Base-by-base conservation (phyloP, 2,113 vertebrate genomes). In the Alosa alosa region DNA sequence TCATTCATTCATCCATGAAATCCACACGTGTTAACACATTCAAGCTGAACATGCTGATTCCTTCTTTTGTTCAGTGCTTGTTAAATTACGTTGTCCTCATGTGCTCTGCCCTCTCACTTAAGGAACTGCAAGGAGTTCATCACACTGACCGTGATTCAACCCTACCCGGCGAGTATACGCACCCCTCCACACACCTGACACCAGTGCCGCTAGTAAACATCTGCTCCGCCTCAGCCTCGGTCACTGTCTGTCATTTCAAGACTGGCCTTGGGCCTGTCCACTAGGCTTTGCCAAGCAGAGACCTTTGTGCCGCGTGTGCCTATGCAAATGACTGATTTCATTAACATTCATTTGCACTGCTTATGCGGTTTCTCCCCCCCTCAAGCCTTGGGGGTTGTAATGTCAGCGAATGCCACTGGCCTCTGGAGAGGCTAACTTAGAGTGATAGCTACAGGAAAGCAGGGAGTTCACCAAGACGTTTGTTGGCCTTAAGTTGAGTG, bases 81-180 rank as follows among this genome's bases (percentile, higher is more conserved):
- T 2, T 44, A 49, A 49, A 49, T 49, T 0, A 49, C 47, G 9
- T 10, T 55, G 52, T 18, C 3, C 15, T 55, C 52, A 55, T 72
- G 64, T 72, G 64, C 90, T 92, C 88, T 11, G 89, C 92, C 87
- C 90, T 93, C 90, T 93, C 82, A 86, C 93, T 93, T 87, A 93
- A 99, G 97, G 95, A 99, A 96, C 96, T 99, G 98, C 95, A 99
- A 99, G 94, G 97, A 99, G 95, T 98, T 97, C 85, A 99, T 99
- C 87, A 90, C 97, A 89, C 94, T 99, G 93, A 98, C 98, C 88
- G 97, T 99, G 90, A 95, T 99, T 91, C 98, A 99, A 87, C 98
- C 98, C 85, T 99, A 98, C 91, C 97, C 97, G 78, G 97, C 98
- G 94, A 99, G 97, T 44, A 44, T 96, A 89, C 83, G 83, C 64